Percentiles rank a stretch among this genome's conserved stretches.
These are phyloP conservation scores for Mormyrops attenuatus DNA, from an alignment of 2,797 vertebrate species.

Conservation along the genomic window DNA sequence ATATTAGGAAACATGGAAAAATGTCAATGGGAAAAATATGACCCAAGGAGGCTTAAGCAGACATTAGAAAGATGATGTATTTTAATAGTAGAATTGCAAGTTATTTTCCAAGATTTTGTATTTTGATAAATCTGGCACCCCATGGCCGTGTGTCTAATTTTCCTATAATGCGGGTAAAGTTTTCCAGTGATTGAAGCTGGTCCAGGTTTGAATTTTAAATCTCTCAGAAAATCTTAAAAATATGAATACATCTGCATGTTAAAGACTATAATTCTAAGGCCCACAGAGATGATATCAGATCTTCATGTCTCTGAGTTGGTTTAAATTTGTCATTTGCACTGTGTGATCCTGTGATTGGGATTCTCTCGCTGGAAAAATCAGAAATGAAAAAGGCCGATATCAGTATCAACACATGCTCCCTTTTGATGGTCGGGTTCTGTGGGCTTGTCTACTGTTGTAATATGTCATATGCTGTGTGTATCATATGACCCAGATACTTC, in stretches of 20 bases:
- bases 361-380: background rate
- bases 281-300: background rate
- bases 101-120: background rate
- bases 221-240: background rate
- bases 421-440: background rate
- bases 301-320: background rate
- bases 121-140: background rate
- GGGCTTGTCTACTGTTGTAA: background rate
- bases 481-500: constrained; percentile 14
- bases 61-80: background rate
- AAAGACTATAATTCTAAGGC: background rate
- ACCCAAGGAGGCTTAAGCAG: background rate
- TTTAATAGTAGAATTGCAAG: background rate
- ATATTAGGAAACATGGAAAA: background rate
- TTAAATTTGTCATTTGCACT: background rate
- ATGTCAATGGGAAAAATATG: background rate
- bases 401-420: background rate
- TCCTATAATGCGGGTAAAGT: background rate
- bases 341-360: background rate
- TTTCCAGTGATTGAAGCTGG: background rate
- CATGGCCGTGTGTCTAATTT: background rate
- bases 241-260: background rate
- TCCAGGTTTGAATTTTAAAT: background rate
- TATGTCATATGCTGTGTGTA: background rate
- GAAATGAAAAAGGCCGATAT: background rate